Base-by-base conservation (phyloP, 1,140 invertebrate species). In the Saxidomus purpurata region DNA sequence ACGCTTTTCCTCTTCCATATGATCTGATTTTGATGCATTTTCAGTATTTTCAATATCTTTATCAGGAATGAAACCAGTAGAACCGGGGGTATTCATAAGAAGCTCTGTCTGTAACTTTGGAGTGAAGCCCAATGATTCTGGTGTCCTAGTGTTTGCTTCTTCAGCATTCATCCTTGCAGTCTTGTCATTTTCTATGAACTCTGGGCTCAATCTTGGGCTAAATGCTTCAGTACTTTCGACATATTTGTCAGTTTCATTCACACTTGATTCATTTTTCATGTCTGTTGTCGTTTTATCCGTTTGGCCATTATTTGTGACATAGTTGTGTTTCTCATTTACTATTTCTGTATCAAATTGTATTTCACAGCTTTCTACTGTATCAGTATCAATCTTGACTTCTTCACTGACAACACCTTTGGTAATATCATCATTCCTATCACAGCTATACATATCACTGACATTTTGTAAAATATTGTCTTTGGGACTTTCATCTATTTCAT, bases 121-220 rank as follows among this genome's bases (percentile, higher is more conserved):
- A 77, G 15, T 49, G 43, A 77, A 77, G 8, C 74, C 74, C 2
- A 77, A 17, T 49, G 82, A 47, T 52, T 52, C 87, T 22, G 13
- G 36, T 52, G 47, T 49, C 34, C 34, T 87, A 28, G 52, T 43
- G 22, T 79, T 28, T 22, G 28, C n/a, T 1, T 69, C 59, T 25
- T 91, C 91, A 43, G 80, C 89, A 85, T 36, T 86, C 22, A 89
- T 9, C 59, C 83, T 69, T 28, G 13, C 17, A 36, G 6, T 80
- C 4, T 15, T 34, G 28, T 55, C 25, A 28, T 6, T 17, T 15
- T 59, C 55, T 40, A 17, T 22, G 28, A 3, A 4, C 17, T 61
- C 34, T 38, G 4, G 31, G 47, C 49, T 19, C 47, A 61, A 3
- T 25, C n/a, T 17, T 36, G 79, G 49, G 4, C 8, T 81, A 36